Evolutionary conservation across 2,113 vertebrate genomes (phyloP), one percentile per base, ranked within the genome.

Genomic region (Thalassarche chlororhynchos): DNA sequence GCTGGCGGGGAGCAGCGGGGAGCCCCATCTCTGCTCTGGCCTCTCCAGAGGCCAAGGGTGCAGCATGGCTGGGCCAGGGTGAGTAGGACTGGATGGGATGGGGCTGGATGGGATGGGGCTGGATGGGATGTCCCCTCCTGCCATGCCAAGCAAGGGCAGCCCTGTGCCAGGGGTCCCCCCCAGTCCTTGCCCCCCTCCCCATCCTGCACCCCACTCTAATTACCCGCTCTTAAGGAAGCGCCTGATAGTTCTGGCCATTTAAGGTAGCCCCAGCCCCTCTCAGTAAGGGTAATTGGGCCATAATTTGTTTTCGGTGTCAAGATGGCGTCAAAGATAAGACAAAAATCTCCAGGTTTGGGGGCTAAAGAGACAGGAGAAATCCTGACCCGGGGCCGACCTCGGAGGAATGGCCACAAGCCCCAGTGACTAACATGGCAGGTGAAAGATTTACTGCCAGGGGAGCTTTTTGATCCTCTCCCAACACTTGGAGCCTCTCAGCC

Each of bases 251-350:
- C 52, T 96, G 93, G 57, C 82, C 81, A 47, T 74, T 97, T 96
- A 97, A 97, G 96, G 95, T 96, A 85, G 92, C 79, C 84, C 92
- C 93, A 94, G 96, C 84, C 80, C 54, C 68, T 65, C 89, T 23
- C 71, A 64, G 76, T 32, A 57, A 84, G 89, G 87, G 91, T 95
- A 98, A 97, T 94, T 93, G 95, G 97, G 93, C 78, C 96, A 97
- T 97, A 97, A 98, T 98, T 98, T 98, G 98, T 98, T 97, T 97
- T 98, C 93, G 3, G 72, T 98, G 97, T 98, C 98, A 98, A 98
- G 98, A 98, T 98, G 98, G 97, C 96, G 94, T 98, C 98, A 98
- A 98, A 98, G 97, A 98, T 98, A 98, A 97, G 93, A 79, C 75
- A 97, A 97, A 97, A 95, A 93, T 98, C 97, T 95, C 96, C 82